phyloP scores from a whole-genome alignment of 2,888 invertebrate species.

The Drosophila conformis region DNA sequence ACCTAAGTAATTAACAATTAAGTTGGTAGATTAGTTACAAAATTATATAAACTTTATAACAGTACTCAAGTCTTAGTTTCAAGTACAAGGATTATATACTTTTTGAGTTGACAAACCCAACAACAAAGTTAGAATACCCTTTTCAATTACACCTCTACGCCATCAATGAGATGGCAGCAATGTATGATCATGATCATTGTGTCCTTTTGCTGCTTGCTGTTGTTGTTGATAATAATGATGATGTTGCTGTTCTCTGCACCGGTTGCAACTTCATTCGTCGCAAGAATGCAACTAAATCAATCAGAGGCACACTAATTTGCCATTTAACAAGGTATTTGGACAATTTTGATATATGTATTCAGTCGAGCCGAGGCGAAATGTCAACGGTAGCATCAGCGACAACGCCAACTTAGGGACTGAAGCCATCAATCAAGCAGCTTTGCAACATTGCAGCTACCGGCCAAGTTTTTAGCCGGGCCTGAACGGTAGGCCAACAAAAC shows the following conservation, averaged over 20 bases:
- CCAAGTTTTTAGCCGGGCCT: slow-evolving; percentile 13
- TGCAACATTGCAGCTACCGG: slow-evolving; percentile 35
- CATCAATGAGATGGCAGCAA: slow-evolving; percentile 31
- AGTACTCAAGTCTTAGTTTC: neutral
- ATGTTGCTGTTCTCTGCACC: slow-evolving; percentile 54
- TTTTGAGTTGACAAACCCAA: neutral
- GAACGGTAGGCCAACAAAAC: neutral
- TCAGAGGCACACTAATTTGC: slow-evolving; percentile 84
- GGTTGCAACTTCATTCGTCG: slow-evolving; percentile 78
- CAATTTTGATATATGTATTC: slow-evolving; percentile 84
- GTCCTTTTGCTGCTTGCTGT: neutral
- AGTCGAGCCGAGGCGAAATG: slow-evolving; percentile 71
- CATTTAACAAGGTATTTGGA: slow-evolving; percentile 85
- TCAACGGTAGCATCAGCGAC: slow-evolving; percentile 68
- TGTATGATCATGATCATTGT: slow-evolving; percentile 7
- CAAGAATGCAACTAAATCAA: slow-evolving; percentile 82
- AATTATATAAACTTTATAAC: neutral
- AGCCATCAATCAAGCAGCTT: slow-evolving; percentile 73
- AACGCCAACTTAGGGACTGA: slow-evolving; percentile 55
- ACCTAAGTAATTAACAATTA: neutral
- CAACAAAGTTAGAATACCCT: slow-evolving; percentile 17
- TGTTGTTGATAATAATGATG: slow-evolving; percentile 31
- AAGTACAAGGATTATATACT: neutral
- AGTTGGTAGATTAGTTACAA: neutral
- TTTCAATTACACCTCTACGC: neutral